Evolutionary conservation across 2,113 vertebrate species (phyloP).

Genomic region (Mesembrinibis cayennensis): DNA sequence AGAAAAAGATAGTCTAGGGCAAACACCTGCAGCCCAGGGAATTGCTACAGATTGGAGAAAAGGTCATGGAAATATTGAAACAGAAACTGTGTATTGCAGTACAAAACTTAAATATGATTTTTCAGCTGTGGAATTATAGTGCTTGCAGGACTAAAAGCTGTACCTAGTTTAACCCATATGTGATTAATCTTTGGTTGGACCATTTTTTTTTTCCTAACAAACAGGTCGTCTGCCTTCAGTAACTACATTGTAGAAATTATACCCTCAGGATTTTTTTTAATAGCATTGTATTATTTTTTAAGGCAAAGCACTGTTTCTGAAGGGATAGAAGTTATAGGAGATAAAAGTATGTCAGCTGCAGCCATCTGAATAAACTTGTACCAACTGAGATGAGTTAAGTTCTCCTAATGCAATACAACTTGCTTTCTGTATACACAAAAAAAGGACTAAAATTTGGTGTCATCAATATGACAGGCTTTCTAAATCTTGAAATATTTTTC

Average conservation of each 20-base stretch:
- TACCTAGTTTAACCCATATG: not conserved
- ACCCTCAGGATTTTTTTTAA: not conserved
- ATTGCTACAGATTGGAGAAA: not conserved
- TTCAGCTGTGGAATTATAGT: not conserved
- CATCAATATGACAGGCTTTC: not conserved
- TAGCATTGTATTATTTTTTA: not conserved
- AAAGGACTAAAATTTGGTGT: not conserved
- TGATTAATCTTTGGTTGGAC: not conserved
- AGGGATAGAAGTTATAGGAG: not conserved
- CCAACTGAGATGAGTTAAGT: rapidly evolving
- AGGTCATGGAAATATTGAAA: not conserved
- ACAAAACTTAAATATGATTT: not conserved
- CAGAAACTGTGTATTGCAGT: not conserved
- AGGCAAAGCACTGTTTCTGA: not conserved
- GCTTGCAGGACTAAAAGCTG: not conserved
- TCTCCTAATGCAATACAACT: not conserved
- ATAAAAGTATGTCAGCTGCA: not conserved
- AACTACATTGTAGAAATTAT: not conserved
- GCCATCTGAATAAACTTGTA: not conserved
- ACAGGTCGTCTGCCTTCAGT: not conserved
- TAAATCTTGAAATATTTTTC: not conserved
- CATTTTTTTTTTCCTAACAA: not conserved
- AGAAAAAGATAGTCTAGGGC: not conserved
- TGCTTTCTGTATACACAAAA: not conserved
- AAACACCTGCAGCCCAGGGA: not conserved